Evolutionary conservation across 2,888 invertebrate genomes (phyloP), one percentile per base, ranked within the genome.

Genomic region (Watsonalla binaria): DNA sequence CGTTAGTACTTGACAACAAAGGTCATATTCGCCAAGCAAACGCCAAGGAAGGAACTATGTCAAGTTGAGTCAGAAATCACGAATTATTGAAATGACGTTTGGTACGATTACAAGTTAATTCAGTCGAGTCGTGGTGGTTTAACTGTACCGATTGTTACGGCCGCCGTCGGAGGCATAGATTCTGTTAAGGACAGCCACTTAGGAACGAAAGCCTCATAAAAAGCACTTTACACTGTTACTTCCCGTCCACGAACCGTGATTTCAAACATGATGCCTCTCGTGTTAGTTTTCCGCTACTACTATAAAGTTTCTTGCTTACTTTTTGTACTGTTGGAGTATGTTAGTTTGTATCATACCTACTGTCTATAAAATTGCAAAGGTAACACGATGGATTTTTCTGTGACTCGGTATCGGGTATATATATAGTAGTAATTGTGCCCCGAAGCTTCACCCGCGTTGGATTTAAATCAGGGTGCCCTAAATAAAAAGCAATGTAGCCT

Each of bases 71-170:
- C 61, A 56, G 63, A 69, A 70, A 78, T 81, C 82, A 80, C 77
- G 79, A 83, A 72, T 77, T 80, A 75, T 79, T 76, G 71, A 78
- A 82, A 77, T 78, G 70, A 73, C 74, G 68, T 67, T 74, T 66
- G 42, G 66, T 66, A 59, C 57, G 65, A 75, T 79, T 74, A 74
- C 74, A 74, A 71, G 74, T 76, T 68, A 68, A 77, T 77, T 77
- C 65, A 68, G 71, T 62, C 60, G 69, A 80, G 69, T 80, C 80
- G 80, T 79, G 80, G 62, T 67, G 63, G 51, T 63, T 62, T 82
- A 82, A 84, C 80, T 80, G 83, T 82, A 80, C 55, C 62, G 68
- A 76, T 78, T 72, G 72, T 72, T 74, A 65, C 42, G 37, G 39
- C 13, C 49, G 39, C 39, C 14, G 49, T 39, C 15, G 11, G 33